Percentiles rank a stretch among this genome's conserved stretches.
Conservation (phyloP, 2,888 invertebrate species). For the Drosophila fulvimacula region DNA sequence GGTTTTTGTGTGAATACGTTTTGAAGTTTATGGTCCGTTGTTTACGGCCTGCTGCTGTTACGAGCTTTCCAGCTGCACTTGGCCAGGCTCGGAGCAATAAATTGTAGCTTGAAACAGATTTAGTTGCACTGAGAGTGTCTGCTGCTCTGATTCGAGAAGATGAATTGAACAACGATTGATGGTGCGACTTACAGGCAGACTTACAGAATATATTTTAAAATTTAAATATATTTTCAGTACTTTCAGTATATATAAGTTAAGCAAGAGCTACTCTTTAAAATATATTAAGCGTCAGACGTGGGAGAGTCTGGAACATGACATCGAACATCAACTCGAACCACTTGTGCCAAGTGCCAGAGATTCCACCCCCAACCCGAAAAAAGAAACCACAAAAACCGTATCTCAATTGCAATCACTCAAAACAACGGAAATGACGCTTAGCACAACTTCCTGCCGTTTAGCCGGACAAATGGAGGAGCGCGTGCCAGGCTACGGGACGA, state of each 20-base stretch:
- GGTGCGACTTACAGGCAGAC: constrained; percentile 45
- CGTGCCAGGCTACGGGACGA: constrained; percentile 57
- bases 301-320: constrained; percentile 27
- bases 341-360: constrained; percentile 21
- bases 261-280: constrained; percentile 41
- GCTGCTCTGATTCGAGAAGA: constrained; percentile 57
- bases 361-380: constrained; percentile 43
- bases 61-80: constrained; percentile 56
- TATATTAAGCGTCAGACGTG: constrained; percentile 33
- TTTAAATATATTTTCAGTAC: too few relatives aligned
- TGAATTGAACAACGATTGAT: constrained; percentile 70
- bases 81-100: constrained; percentile 58
- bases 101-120: constrained; percentile 58
- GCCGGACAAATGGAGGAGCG: constrained; percentile 55
- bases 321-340: constrained; percentile 23
- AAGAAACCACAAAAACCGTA: constrained; percentile 76
- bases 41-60: constrained; percentile 48
- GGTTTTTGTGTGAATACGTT: constrained; percentile 37
- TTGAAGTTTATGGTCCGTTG: constrained; percentile 62
- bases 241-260: too few relatives aligned
- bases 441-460: constrained; percentile 78
- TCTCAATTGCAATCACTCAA: constrained; percentile 83
- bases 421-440: constrained; percentile 82
- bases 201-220: constrained; percentile 50
- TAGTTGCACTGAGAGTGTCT: constrained; percentile 47